phyloP scores from a whole-genome alignment of 2,113 vertebrate species.

The Salvator merianae region DNA sequence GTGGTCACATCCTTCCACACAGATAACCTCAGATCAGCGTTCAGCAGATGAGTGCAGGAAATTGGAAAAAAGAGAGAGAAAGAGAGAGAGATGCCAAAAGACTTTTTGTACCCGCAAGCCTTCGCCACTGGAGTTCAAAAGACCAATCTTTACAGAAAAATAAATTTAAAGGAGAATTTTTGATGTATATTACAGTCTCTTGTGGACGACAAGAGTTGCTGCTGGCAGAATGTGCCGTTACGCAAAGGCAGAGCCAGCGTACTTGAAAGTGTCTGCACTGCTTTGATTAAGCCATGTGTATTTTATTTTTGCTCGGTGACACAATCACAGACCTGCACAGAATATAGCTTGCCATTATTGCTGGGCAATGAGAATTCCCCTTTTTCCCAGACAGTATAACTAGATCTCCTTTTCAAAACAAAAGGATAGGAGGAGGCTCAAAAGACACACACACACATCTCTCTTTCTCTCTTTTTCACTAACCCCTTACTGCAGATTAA shows the following conservation, averaged over 20 bases:
- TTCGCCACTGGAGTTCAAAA: slow-evolving; percentile 79
- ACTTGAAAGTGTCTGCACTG: slow-evolving; percentile 79
- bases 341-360: slow-evolving; percentile 73
- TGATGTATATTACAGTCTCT: slow-evolving; percentile 81
- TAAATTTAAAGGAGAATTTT: slow-evolving; percentile 86
- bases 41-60: slow-evolving; percentile 24
- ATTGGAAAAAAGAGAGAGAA: slow-evolving; percentile 50
- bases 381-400: slow-evolving; percentile 48
- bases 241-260: slow-evolving; percentile 77
- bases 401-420: slow-evolving; percentile 19
- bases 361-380: slow-evolving; percentile 48
- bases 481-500: neutral
- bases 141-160: slow-evolving; percentile 84
- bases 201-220: slow-evolving; percentile 73
- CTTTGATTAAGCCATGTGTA: slow-evolving; percentile 82
- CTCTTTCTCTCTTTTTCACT: neutral
- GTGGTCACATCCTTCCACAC: slow-evolving; percentile 52
- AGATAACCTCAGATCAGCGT: slow-evolving; percentile 60
- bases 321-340: slow-evolving; percentile 75
- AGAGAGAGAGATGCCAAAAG: slow-evolving; percentile 52
- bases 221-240: slow-evolving; percentile 73
- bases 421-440: neutral
- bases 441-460: neutral
- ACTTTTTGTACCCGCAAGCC: slow-evolving; percentile 82
- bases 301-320: slow-evolving; percentile 75